Evolutionary conservation across 2,888 invertebrate genomes (phyloP), one percentile per base, ranked within the genome.

Genomic region (Hirtodrosophila cameraria): DNA sequence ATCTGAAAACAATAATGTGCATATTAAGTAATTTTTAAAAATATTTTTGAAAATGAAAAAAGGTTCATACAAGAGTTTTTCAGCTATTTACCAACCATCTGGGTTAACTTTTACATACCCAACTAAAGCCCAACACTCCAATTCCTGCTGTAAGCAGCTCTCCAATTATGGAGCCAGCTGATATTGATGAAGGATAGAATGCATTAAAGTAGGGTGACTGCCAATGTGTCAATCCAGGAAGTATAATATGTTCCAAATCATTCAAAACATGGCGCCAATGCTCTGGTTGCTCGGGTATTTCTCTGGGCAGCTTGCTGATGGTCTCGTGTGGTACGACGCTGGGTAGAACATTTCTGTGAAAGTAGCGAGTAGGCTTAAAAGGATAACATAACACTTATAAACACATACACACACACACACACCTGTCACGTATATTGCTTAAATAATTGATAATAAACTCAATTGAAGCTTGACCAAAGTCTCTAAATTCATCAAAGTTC

Each of bases 381-480:
- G 45, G 36, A 59, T 42, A 33, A 30, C 20, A 42, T 16, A 33
- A 46, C 48, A 42, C 55, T 33, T n/a, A n/a, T n/a, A n/a, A n/a
- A n/a, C n/a, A 15, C 30, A 59, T 15, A 27, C 6, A 62, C 16
- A 53, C 18, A 31, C 27, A 48, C 65, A 71, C 80, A 91, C 92
- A 94, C 94, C 94, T 94, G 71, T 96, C 94, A 83, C 97, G 93
- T 67, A 98, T 94, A 76, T 93, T 95, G 72, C 97, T 96, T 70
- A 95, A 92, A 90, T 99, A 98, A 90, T 98, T 95, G n/a, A 96
- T 96, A 23, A 99, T 93, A 87, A 96, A 95, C 90, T 98, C 97
- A 65, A 98, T 93, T 61, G 96, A 94, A 20, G 97, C 96, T 88
- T 95, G 96, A 25, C 96, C 97, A 88, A 96, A 96, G 79, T 95